phyloP scores from a whole-genome alignment of 1,140 invertebrate species.

The Chlorops oryzae region DNA sequence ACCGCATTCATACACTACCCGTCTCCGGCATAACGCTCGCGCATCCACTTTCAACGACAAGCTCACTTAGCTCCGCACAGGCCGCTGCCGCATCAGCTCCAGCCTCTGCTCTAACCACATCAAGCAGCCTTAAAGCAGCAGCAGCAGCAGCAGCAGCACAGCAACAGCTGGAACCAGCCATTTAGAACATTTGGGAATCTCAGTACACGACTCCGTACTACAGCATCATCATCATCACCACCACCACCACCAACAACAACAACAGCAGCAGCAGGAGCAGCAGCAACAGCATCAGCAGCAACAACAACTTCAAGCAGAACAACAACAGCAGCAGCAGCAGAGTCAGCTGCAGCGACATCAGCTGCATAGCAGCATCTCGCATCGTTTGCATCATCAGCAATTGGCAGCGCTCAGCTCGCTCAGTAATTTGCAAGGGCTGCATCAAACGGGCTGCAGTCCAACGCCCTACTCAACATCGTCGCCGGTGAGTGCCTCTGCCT shows the following conservation, averaged over 20 bases:
- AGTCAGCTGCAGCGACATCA: conserved; percentile 14
- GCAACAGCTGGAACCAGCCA: conserved; percentile 34
- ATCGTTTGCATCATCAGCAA: not conserved
- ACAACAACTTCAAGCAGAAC: conserved; percentile 25
- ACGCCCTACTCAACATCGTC: conserved; percentile 16
- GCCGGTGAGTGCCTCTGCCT: conserved; percentile 21
- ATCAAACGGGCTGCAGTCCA: conserved; percentile 16
- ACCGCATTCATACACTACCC: conserved; percentile 46
- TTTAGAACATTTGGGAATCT: conserved; percentile 33
- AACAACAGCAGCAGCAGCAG: conserved; percentile 14
- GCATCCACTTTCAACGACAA: conserved; percentile 34
- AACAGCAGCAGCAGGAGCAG: conserved; percentile 24
- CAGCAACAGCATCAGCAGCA: conserved; percentile 31
- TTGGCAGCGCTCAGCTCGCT: no score
- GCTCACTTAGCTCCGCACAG: conserved; percentile 13
- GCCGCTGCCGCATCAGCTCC: conserved; percentile 17
- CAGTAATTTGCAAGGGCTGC: no score
- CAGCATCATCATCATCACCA: conserved; percentile 36
- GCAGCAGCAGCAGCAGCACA: conserved; percentile 21
- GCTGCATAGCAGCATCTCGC: conserved; percentile 20
- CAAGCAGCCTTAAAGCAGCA: conserved; percentile 20
- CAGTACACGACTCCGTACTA: conserved; percentile 30
- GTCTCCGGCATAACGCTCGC: conserved; percentile 45
- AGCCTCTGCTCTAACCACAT: not conserved
- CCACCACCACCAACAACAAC: conserved; percentile 17